Evolutionary conservation across 1,140 invertebrate genomes (phyloP), one percentile per base, ranked within the genome.

Genomic region (Lasioglossum albipes): DNA sequence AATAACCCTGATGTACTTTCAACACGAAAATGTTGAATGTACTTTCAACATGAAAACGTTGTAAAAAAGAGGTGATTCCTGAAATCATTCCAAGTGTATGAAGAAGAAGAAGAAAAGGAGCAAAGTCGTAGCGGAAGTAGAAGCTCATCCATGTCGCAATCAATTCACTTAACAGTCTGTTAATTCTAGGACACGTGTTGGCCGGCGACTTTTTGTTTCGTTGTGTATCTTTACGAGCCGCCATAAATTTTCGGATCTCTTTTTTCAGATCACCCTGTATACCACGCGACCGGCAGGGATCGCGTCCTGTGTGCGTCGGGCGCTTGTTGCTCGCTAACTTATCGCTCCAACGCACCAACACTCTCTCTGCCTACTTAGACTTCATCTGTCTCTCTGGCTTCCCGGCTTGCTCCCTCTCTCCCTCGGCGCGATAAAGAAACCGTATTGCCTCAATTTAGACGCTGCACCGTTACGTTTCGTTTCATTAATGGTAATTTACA

Each of bases 321-420:
- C 3, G 78, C 72, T 80, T 68, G 78, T 75, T 68, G 72, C 78
- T 80, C 52, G 65, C 72, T 62, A 75, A 80, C 72, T 80, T 80
- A 80, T 80, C 72, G 65, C 61, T 74, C 41, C 36, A 27, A 75
- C 72, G 49, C 64, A 68, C 78, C 64, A 75, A 67, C 72, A 75
- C 72, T 75, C 62, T 31, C 22, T 72, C 76, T 16, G 27, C 13
- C 65, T 80, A 66, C 64, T 80, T 75, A 75, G 42, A 59, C 31
- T 54, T 68, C 52, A 20, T 80, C 72, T 12, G 72, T 62, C 71
- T 67, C 49, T n/a, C 20, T 62, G 41, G 12, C 61, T 42, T 52
- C 49, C 42, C 16, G n/a, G 16, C 18, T 27, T 22, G 57, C 36
- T 36, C 72, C 65, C 27, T n/a, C 57, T 27, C 41, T 16, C 72